Conservation (phyloP, 2,113 vertebrate species). For the Hyperopisus bebe region DNA sequence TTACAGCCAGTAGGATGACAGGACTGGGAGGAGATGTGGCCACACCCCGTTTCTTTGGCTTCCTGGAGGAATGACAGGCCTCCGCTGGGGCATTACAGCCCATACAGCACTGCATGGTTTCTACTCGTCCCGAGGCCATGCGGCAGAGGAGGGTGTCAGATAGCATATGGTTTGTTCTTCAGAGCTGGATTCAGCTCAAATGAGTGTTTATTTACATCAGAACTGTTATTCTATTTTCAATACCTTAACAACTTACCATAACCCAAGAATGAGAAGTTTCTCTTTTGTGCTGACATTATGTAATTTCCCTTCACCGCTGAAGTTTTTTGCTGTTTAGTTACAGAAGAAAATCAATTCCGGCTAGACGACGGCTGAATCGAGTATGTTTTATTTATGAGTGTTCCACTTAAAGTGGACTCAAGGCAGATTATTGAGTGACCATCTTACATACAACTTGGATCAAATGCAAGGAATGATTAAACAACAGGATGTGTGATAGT, state of each 20-base stretch:
- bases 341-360: not conserved
- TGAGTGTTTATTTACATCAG: not conserved
- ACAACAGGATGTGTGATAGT: not conserved
- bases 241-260: not conserved
- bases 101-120: not conserved
- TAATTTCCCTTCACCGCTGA: not conserved
- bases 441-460: not conserved
- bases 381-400: not conserved
- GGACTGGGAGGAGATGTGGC: not conserved
- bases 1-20: not conserved
- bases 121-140: not conserved
- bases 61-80: not conserved
- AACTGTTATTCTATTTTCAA: not conserved
- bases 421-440: not conserved
- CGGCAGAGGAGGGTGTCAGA: not conserved
- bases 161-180: not conserved
- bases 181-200: not conserved
- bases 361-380: not conserved
- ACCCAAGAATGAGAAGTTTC: not conserved
- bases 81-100: not conserved
- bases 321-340: not conserved
- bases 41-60: not conserved
- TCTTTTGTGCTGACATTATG: not conserved
- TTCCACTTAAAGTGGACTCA: not conserved
- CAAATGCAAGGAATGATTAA: not conserved